Evolutionary conservation across 2,888 invertebrate genomes (phyloP).

Genomic region (Hypena proboscidalis): DNA sequence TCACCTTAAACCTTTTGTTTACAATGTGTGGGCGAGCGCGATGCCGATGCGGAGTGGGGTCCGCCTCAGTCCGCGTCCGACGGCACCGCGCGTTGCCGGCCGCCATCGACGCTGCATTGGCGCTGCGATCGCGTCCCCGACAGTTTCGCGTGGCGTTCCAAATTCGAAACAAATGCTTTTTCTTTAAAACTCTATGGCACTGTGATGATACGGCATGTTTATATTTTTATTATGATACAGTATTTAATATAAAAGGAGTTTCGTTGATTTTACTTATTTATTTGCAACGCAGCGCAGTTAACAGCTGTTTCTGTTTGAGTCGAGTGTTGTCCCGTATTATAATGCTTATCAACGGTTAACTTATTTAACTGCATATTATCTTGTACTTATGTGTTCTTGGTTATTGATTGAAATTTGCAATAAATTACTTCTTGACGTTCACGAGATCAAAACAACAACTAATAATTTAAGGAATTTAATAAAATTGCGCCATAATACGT

Average conservation of each 20-base stretch:
- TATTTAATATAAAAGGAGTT: conserved; percentile 1
- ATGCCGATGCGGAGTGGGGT: conserved; percentile 20
- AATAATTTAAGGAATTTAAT: conserved; percentile 1
- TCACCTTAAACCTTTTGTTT: conserved; percentile 41
- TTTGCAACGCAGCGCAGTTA: conserved; percentile 29
- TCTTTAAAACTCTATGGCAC: conserved; percentile 17
- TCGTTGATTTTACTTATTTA: conserved; percentile 8
- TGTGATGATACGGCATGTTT: conserved; percentile 32
- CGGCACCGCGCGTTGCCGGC: conserved; percentile 39
- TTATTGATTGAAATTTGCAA: too few species aligned
- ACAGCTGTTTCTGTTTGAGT: conserved; percentile 39
- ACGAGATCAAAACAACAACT: not conserved
- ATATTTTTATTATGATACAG: conserved; percentile 12
- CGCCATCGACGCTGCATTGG: conserved; percentile 21
- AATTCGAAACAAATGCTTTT: conserved; percentile 32
- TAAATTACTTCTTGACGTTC: too few species aligned
- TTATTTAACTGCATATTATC: too few species aligned
- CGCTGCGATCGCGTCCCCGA: conserved; percentile 30
- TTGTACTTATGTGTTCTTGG: too few species aligned
- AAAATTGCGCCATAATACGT: conserved; percentile 10
- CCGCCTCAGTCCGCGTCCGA: conserved; percentile 50
- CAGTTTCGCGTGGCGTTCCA: conserved; percentile 45
- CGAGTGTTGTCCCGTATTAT: not conserved
- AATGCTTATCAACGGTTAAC: too few species aligned
- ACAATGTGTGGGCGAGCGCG: conserved; percentile 30